Evolutionary conservation across 2,888 invertebrate genomes (phyloP), one percentile per base, ranked within the genome.

Genomic region (Adela reaumurella): DNA sequence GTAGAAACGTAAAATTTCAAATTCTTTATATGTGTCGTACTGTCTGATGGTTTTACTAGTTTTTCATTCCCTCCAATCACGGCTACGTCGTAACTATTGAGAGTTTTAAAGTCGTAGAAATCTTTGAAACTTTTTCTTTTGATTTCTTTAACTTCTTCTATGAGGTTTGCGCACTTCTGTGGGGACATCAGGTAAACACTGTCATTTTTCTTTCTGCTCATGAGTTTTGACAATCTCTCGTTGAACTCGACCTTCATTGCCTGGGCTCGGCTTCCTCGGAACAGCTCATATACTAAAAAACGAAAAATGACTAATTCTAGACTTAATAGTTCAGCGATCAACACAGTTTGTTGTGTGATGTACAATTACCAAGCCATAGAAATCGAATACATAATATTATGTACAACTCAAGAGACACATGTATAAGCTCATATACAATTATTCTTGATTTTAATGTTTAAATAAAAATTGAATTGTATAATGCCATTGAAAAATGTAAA

Each of bases 81-180:
- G 35, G 71, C 42, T 18, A 73, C 50, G 53, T 73, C 71, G 53
- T 73, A 74, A 51, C 58, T 70, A 0, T 65, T 59, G 29, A 74
- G 56, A 62, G 68, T 63, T 59, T 64, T 69, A 35, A 63, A 74
- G 49, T 76, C 74, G 17, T 68, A 63, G 49, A 62, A 74, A 19
- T 55, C 57, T 54, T 73, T 74, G 8, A 56, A 20, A 17, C 19
- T 16, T 53, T 68, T 69, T 8, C 49, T 53, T 56, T 70, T 72
- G 0, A 68, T 58, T 46, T 60, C 55, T 46, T 65, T 67, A 6
- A 73, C 56, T 51, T 73, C 68, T 19, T 49, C 57, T 41, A 73
- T 63, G n/a, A 73, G 65, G 2, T 73, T 67, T 43, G 63, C 52
- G 53, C 74, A 76, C 20, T 62, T 55, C 2, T 53, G 43, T 42